Conservation (phyloP, 2,113 vertebrate genomes). For the Coptodon rendalli region DNA sequence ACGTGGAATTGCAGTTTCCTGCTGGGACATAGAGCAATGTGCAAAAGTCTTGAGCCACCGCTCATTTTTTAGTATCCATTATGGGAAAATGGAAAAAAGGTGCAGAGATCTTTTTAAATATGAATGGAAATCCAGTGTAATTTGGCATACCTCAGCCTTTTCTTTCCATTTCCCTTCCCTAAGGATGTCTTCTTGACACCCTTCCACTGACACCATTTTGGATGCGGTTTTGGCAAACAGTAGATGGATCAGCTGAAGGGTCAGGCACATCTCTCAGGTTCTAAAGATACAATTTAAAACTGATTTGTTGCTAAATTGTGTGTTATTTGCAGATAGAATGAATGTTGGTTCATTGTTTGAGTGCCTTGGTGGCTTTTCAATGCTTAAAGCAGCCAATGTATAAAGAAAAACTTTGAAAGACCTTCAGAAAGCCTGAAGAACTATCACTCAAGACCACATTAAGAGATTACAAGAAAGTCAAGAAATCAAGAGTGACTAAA, state of each 20-base stretch:
- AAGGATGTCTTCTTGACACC: not conserved
- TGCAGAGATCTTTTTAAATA: not conserved
- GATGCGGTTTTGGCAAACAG: not conserved
- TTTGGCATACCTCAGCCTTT: not conserved
- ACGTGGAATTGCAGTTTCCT: not conserved
- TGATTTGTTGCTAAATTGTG: not conserved
- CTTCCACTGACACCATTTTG: not conserved
- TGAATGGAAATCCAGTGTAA: not conserved
- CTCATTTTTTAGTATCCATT: not conserved
- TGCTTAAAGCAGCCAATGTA: not conserved
- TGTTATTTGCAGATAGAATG: not conserved
- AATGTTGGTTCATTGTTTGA: not conserved
- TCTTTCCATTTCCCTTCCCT: not conserved
- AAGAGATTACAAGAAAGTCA: not conserved
- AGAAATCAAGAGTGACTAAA: not conserved
- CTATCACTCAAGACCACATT: not conserved
- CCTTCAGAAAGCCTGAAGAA: not conserved
- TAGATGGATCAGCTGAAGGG: not conserved
- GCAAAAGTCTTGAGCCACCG: not conserved
- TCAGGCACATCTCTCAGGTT: not conserved
- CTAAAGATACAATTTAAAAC: not conserved
- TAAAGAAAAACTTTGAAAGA: not conserved
- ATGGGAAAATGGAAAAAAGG: not conserved
- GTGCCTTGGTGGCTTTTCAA: not conserved
- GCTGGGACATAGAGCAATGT: not conserved